phyloP scores from a whole-genome alignment of 2,113 vertebrate genomes.

The Hylia prasina region DNA sequence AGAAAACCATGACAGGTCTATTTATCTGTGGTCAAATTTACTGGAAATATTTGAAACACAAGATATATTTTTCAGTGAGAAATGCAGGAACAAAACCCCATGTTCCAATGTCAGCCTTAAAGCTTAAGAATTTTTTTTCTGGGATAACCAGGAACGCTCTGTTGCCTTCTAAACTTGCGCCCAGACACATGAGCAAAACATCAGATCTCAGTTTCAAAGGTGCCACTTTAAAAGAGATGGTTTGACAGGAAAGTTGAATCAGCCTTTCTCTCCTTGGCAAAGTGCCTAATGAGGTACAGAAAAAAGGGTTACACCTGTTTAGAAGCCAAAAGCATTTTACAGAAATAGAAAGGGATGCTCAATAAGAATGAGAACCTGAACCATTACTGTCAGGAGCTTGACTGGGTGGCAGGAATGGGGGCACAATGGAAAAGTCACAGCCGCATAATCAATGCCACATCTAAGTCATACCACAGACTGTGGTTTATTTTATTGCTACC shows the following conservation, averaged over 20 bases:
- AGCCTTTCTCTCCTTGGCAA: conserved; percentile 34
- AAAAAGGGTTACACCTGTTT: conserved; percentile 37
- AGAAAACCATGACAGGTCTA: not conserved
- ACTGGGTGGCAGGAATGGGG: not conserved
- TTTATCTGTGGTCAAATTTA: not conserved
- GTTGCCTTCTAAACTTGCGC: not conserved
- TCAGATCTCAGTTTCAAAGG: not conserved
- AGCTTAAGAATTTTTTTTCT: not conserved
- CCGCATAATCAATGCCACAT: not conserved
- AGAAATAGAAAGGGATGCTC: conserved; percentile 35
- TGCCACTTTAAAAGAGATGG: not conserved
- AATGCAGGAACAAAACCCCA: not conserved
- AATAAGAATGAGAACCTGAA: conserved; percentile 25
- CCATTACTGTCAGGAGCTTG: conserved; percentile 31
- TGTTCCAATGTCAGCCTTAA: not conserved
- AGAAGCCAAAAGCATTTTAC: conserved; percentile 32
- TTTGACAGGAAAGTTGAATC: conserved; percentile 46
- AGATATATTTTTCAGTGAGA: not conserved
- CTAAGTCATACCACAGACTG: not conserved
- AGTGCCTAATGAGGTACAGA: conserved; percentile 26
- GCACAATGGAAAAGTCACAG: not conserved
- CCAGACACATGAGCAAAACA: not conserved
- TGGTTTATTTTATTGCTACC: not conserved
- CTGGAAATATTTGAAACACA: not conserved
- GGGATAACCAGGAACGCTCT: not conserved